Conservation (phyloP, 2,888 invertebrate species). For the Eristalis pertinax region DNA sequence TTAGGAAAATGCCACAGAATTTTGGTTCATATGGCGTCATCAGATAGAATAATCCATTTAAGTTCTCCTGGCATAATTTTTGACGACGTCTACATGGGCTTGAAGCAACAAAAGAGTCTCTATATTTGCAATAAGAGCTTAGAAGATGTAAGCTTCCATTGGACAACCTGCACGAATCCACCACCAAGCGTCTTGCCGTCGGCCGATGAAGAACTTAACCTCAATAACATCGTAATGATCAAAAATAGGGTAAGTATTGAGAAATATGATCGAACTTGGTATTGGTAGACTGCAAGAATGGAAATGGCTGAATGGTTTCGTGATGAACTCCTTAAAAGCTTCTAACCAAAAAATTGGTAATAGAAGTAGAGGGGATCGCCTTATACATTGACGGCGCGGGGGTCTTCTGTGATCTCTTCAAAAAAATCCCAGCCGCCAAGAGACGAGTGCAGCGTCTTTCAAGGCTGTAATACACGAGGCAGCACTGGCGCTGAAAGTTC, state of each 20-base stretch:
- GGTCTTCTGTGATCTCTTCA: no score
- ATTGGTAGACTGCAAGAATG: no score
- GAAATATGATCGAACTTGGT: not conserved
- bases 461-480: no score
- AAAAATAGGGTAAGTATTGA: conserved; percentile 19
- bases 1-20: conserved; percentile 25
- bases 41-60: conserved; percentile 30
- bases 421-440: no score
- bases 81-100: conserved; percentile 41
- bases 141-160: conserved; percentile 30
- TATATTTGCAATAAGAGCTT: conserved; percentile 48
- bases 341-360: no score
- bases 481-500: no score
- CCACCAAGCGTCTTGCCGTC: not conserved
- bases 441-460: no score
- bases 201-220: not conserved
- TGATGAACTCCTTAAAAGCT: no score
- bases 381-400: no score
- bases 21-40: conserved; percentile 23
- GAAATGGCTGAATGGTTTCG: no score
- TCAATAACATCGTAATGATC: not conserved
- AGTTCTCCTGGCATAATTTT: conserved; percentile 24
- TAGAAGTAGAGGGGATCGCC: no score
- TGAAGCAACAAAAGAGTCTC: conserved; percentile 5
- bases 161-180: not conserved